A percentile compares a stretch with the other conserved stretches of the same genome.
Conservation (phyloP, 2,888 invertebrate genomes). For the Rhamnusium bicolor region DNA sequence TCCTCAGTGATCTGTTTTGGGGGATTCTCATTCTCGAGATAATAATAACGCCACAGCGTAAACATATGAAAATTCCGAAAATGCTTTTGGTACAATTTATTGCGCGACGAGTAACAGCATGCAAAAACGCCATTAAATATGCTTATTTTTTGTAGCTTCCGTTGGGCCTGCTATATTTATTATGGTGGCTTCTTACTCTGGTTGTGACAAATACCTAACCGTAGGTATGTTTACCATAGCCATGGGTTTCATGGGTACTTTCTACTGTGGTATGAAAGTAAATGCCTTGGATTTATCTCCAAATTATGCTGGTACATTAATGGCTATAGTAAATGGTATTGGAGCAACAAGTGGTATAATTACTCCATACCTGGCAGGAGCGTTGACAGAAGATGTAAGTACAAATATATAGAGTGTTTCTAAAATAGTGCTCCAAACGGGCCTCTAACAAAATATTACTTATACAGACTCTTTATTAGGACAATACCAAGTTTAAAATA, state of each 20-base stretch:
- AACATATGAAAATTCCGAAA: too few relatives aligned
- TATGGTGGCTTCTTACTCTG: slow-evolving; percentile 77
- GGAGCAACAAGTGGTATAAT: slow-evolving; percentile 77
- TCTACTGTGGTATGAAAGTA: slow-evolving; percentile 80
- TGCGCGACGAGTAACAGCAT: background rate
- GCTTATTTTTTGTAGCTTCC: slow-evolving; percentile 71
- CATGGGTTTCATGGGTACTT: slow-evolving; percentile 81
- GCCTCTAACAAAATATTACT: background rate
- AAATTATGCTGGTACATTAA: slow-evolving; percentile 78
- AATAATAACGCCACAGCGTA: too few relatives aligned
- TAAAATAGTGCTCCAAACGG: too few relatives aligned
- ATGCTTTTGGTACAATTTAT: too few relatives aligned
- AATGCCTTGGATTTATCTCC: slow-evolving; percentile 79
- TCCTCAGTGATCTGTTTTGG: too few relatives aligned
- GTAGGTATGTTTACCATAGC: slow-evolving; percentile 74
- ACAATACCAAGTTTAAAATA: too few relatives aligned
- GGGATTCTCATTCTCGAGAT: too few relatives aligned
- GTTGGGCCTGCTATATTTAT: slow-evolving; percentile 77
- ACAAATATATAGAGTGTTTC: too few relatives aligned
- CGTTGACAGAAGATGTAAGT: slow-evolving; percentile 77
- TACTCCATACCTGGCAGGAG: slow-evolving; percentile 76
- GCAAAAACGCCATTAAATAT: background rate
- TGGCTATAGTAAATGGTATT: slow-evolving; percentile 78
- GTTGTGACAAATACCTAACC: slow-evolving; percentile 73
- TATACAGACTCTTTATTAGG: too few relatives aligned